Evolutionary conservation across 2,888 invertebrate species (phyloP), one percentile per base, ranked within the genome.

Genomic region (Parasteatoda lunata): DNA sequence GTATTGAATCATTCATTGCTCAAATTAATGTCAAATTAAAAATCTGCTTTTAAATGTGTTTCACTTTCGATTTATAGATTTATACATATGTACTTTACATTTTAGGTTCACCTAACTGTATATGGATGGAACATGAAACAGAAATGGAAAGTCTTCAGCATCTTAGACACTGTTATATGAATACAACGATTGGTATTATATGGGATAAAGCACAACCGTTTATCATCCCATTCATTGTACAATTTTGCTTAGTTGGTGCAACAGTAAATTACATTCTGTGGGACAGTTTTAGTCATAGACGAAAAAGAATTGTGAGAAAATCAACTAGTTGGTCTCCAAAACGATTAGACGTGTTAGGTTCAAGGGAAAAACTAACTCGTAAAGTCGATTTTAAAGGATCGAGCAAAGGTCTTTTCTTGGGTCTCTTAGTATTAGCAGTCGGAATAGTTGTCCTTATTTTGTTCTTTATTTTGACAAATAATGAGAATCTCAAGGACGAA

Each of bases 211-310:
- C 93, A 30, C 93, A 93, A 91, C 93, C 93, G 3, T 93, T 93
- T 89, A 91, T 94, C 2, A 93, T 93, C 89, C 93, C 94, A 1
- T 93, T 94, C 90, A 93, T 93, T 71, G 93, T 93, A 4, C 93
- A 93, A 89, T 93, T 93, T 91, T 88, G 85, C 88, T 90, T 94
- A 78, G 93, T 93, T 75, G 93, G 93, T 0, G 93, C 93, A 0
- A 93, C 93, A 0, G 93, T 93, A 77, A 93, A 93, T 1, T 93
- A 93, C 90, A 92, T 93, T 64, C 93, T 94, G 93, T 93, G 93
- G 88, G 66, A 79, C 5, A 73, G 64, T 13, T 66, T 75, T 15
- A 86, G 71, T 13, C 52, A 69, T 13, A 64, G 68, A 8, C 48
- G 48, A 9, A 68, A 66, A 54, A 52, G 54, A 49, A 64, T 73